Evolutionary conservation across 1,140 invertebrate species (phyloP).

Genomic region (Eumaeus atala): DNA sequence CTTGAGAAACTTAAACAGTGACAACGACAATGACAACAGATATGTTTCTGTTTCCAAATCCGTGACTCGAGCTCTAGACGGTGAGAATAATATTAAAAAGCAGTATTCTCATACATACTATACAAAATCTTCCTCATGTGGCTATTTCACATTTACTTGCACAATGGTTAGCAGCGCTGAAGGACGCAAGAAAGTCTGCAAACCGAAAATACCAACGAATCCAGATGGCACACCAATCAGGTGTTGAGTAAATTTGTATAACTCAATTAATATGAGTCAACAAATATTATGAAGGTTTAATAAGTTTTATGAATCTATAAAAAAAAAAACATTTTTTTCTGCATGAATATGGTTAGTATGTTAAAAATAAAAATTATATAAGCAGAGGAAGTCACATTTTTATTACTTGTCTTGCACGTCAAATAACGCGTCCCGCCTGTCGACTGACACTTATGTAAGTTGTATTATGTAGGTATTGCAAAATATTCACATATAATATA

Average conservation of each 20-base stretch:
- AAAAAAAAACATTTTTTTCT: slow-evolving; percentile 6
- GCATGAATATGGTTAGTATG: too few species aligned
- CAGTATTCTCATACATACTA: slow-evolving; percentile 85
- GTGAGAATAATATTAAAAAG: slow-evolving; percentile 76
- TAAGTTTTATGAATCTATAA: slow-evolving; percentile 19
- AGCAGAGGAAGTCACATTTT: too few species aligned
- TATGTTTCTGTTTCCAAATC: slow-evolving; percentile 86
- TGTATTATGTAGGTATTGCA: too few species aligned
- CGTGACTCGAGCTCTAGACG: slow-evolving; percentile 79
- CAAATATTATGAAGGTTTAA: neutral
- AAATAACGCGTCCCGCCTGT: too few species aligned
- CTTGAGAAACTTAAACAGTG: slow-evolving; percentile 45
- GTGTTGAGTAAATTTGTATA: slow-evolving; percentile 40
- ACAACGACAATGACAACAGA: slow-evolving; percentile 58
- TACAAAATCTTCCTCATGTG: slow-evolving; percentile 88
- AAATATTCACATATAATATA: too few species aligned
- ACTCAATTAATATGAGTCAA: too few species aligned
- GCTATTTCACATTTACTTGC: slow-evolving; percentile 89
- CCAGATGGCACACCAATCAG: slow-evolving; percentile 66
- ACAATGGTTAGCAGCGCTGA: slow-evolving; percentile 84
- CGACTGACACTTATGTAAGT: too few species aligned
- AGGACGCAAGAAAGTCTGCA: slow-evolving; percentile 85
- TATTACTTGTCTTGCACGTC: too few species aligned
- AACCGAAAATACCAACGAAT: slow-evolving; percentile 77
- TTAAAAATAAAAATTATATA: too few species aligned